Percentiles rank a stretch among this genome's conserved stretches.
phyloP scores from a whole-genome alignment of 2,888 invertebrate genomes.

The Fragum whitleyi region DNA sequence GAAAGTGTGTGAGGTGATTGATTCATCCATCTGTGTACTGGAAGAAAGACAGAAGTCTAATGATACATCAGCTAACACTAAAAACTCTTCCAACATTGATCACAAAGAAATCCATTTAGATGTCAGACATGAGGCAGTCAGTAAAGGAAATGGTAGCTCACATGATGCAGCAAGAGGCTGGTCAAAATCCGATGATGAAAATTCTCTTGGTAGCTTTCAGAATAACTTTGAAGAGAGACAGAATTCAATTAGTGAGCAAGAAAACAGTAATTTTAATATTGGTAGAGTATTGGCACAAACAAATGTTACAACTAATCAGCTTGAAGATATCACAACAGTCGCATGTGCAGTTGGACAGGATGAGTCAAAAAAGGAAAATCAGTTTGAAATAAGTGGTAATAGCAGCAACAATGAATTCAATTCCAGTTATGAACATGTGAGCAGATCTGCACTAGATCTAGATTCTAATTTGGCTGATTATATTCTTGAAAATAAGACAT shows the following conservation, averaged over 20 bases:
- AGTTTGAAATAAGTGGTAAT: not conserved
- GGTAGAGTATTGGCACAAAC: conserved; percentile 1
- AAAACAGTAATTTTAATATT: not conserved
- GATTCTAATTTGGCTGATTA: not conserved
- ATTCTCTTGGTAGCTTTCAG: not conserved
- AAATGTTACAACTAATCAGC: not conserved
- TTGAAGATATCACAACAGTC: not conserved
- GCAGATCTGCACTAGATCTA: not conserved
- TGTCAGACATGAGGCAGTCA: not conserved
- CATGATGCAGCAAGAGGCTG: not conserved
- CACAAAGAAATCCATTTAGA: not conserved
- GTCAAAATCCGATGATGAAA: not conserved
- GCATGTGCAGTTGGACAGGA: not conserved
- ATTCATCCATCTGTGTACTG: not conserved
- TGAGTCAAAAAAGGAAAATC: not conserved
- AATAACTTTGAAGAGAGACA: not conserved
- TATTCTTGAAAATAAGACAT: not conserved
- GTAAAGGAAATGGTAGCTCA: not conserved
- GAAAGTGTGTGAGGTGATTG: not conserved
- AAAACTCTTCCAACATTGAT: too few relatives aligned
- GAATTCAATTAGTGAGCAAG: not conserved
- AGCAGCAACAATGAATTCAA: not conserved
- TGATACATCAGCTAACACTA: not conserved
- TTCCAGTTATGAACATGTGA: not conserved
- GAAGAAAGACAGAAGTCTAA: not conserved